A percentile compares a stretch with the other conserved stretches of the same genome.
Evolutionary conservation across 2,113 vertebrate genomes (phyloP).

Genomic region (Alouatta palliata): DNA sequence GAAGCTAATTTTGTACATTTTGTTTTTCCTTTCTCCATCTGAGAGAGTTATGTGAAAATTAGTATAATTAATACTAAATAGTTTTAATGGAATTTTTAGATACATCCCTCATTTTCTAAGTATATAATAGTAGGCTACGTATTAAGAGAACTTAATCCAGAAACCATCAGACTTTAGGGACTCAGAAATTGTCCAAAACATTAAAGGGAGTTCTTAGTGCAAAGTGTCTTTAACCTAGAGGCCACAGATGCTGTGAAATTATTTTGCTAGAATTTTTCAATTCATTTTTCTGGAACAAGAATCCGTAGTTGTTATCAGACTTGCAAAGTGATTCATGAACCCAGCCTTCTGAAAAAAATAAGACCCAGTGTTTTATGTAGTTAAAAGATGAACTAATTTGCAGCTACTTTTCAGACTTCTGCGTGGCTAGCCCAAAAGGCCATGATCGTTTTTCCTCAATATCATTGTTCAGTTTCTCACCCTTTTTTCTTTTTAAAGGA

Average conservation of each 20-base stretch:
- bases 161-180: neutral
- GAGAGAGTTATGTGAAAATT: neutral
- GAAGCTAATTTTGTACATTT: neutral
- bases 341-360: neutral
- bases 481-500: neutral
- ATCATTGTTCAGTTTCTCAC: neutral
- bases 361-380: neutral
- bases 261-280: neutral
- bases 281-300: neutral
- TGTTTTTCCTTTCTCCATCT: neutral
- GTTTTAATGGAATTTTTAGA: constrained; percentile 16
- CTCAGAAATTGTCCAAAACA: neutral
- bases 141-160: neutral
- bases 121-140: neutral
- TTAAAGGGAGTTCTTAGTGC: neutral
- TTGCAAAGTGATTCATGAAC: neutral
- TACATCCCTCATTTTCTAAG: constrained; percentile 25
- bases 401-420: neutral
- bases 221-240: neutral
- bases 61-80: neutral
- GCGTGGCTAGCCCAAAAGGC: neutral
- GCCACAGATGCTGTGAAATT: neutral
- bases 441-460: neutral
- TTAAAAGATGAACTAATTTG: neutral
- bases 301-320: neutral